phyloP scores from a whole-genome alignment of 2,888 invertebrate genomes.

The Allophyes oxyacanthae region DNA sequence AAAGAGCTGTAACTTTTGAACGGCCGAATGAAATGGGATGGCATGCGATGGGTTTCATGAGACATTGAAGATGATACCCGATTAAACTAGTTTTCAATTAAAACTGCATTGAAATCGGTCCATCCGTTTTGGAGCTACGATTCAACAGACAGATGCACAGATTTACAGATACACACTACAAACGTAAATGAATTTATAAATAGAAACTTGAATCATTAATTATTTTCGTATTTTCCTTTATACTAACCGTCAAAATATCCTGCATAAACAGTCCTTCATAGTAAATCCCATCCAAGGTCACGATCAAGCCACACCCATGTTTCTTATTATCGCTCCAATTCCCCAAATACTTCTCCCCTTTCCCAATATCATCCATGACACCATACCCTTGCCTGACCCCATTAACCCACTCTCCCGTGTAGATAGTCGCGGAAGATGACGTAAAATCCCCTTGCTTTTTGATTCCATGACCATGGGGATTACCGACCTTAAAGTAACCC shows the following conservation, averaged over 20 bases:
- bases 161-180: no score
- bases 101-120: no score
- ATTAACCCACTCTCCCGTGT: constrained; percentile 96
- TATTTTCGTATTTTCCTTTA: no score
- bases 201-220: no score
- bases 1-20: no score
- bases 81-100: no score
- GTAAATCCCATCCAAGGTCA: constrained; percentile 96
- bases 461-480: constrained; percentile 95
- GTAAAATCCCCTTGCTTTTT: constrained; percentile 94
- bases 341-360: constrained; percentile 97
- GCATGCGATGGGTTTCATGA: no score
- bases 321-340: constrained; percentile 96
- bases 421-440: constrained; percentile 92
- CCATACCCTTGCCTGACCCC: constrained; percentile 96
- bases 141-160: no score
- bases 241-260: constrained; percentile 92
- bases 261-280: constrained; percentile 96
- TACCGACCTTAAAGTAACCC: constrained; percentile 95
- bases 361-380: constrained; percentile 95
- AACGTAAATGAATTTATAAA: no score
- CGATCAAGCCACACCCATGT: constrained; percentile 95
- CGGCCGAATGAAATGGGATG: no score
- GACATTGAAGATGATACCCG: no score
- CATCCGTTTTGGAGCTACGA: no score